phyloP scores from a whole-genome alignment of 2,113 vertebrate species.

The Ceuthmochares aereus region DNA sequence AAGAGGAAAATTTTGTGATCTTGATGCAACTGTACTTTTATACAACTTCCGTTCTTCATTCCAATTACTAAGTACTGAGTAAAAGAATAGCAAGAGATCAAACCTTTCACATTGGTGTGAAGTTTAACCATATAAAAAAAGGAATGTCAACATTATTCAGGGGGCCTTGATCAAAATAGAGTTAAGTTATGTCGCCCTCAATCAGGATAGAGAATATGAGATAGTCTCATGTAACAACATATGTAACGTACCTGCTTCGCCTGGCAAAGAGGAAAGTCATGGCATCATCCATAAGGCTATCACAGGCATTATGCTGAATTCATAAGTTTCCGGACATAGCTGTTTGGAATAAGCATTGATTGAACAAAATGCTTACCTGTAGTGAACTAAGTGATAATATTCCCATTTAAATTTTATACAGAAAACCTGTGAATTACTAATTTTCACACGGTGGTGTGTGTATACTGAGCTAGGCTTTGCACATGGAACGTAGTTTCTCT shows the following conservation, averaged over 20 bases:
- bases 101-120: neutral
- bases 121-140: neutral
- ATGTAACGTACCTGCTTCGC: rapidly evolving
- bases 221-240: neutral
- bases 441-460: neutral
- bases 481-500: neutral
- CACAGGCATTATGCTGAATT: neutral
- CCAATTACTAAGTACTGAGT: neutral
- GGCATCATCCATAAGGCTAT: neutral
- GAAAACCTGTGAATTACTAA: neutral
- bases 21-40: neutral
- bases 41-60: neutral
- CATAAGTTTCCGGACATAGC: neutral
- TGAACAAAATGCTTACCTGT: neutral
- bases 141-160: neutral
- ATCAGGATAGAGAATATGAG: neutral
- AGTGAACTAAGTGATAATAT: neutral
- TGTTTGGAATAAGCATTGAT: neutral
- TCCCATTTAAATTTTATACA: neutral
- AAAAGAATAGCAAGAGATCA: neutral
- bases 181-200: neutral
- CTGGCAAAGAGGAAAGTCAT: neutral
- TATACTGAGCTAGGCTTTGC: neutral
- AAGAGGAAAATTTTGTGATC: neutral
- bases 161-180: neutral